Evolutionary conservation across 1,140 invertebrate species (phyloP).

Genomic region (Diabrotica virgifera): DNA sequence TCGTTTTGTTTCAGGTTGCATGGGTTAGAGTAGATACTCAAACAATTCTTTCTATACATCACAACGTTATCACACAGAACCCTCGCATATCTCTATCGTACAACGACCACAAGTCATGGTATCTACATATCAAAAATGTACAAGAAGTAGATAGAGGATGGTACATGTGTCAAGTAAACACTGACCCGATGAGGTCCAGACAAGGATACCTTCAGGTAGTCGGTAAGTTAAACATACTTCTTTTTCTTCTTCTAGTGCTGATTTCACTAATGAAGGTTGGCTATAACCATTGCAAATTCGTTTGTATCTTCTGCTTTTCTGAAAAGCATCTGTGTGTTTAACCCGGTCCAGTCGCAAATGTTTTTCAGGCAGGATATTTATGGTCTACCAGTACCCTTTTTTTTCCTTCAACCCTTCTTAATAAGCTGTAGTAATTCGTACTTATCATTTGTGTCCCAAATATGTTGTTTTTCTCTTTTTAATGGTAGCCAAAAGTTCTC

Average conservation of each 20-base stretch:
- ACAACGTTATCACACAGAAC: slow-evolving; percentile 86
- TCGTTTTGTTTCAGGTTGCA: slow-evolving; percentile 64
- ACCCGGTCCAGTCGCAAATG: too few species aligned
- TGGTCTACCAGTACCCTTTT: too few species aligned
- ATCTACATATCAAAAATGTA: slow-evolving; percentile 78
- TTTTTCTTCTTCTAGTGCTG: not conserved
- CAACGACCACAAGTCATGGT: slow-evolving; percentile 87
- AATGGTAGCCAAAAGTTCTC: too few species aligned
- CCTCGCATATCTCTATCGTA: slow-evolving; percentile 79
- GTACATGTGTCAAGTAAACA: slow-evolving; percentile 85
- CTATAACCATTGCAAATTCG: too few species aligned
- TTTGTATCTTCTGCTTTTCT: too few species aligned
- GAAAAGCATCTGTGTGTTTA: too few species aligned
- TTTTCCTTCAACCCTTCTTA: too few species aligned
- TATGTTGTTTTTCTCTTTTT: too few species aligned
- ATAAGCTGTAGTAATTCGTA: too few species aligned
- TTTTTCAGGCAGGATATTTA: too few species aligned
- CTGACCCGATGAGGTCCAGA: slow-evolving; percentile 79
- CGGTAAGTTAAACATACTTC: slow-evolving; percentile 57
- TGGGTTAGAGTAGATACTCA: slow-evolving; percentile 90
- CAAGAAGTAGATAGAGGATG: slow-evolving; percentile 78
- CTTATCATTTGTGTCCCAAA: too few species aligned
- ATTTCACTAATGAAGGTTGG: too few species aligned
- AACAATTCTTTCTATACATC: slow-evolving; percentile 85
- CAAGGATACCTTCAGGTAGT: slow-evolving; percentile 86